phyloP scores from a whole-genome alignment of 2,797 vertebrate genomes.

The Sebastolobus alascanus region DNA sequence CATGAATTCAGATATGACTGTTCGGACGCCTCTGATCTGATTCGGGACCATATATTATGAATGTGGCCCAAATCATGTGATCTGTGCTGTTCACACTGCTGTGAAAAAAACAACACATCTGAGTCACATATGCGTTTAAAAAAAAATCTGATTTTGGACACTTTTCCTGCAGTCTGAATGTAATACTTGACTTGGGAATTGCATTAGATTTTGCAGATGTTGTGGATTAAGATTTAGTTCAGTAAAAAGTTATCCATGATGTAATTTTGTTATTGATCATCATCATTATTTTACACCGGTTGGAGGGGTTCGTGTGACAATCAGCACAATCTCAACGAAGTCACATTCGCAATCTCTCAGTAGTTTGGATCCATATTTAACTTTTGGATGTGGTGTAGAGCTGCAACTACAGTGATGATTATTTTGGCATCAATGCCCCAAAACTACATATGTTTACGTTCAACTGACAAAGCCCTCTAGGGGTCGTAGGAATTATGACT shows the following conservation, averaged over 20 bases:
- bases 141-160: too few species aligned
- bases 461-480: too few species aligned
- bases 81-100: neutral
- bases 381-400: neutral
- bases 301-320: neutral
- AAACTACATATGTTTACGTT: neutral
- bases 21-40: too few species aligned
- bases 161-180: too few species aligned
- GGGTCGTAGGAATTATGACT: too few species aligned
- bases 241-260: neutral
- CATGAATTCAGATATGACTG: neutral
- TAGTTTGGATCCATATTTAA: neutral
- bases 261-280: neutral
- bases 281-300: neutral
- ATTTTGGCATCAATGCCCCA: neutral
- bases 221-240: neutral
- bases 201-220: neutral
- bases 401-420: neutral
- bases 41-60: too few species aligned
- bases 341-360: neutral
- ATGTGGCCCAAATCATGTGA: neutral
- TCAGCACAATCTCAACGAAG: neutral
- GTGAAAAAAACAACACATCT: neutral
- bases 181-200: too few species aligned
- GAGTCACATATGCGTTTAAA: rapidly evolving